Evolutionary conservation across 2,113 vertebrate species (phyloP).

Genomic region (Corythornis madagascariensis): DNA sequence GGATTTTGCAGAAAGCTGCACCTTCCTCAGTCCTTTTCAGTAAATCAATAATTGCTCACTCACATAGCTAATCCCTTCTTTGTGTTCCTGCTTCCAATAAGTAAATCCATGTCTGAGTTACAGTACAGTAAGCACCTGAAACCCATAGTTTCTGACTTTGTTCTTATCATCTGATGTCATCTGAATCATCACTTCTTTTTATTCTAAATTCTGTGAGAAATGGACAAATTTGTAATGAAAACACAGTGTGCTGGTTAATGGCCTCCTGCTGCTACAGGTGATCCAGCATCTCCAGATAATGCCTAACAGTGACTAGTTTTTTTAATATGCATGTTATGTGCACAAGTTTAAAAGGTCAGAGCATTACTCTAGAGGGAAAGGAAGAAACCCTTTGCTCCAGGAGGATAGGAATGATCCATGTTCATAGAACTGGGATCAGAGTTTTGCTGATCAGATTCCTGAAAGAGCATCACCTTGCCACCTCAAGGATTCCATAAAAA

Average conservation of each 20-base stretch:
- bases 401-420: not conserved
- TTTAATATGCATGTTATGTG: not conserved
- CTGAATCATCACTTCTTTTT: not conserved
- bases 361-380: not conserved
- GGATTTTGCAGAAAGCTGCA: not conserved
- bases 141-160: rapidly evolving
- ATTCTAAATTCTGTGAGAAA: not conserved
- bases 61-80: not conserved
- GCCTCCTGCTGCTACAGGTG: not conserved
- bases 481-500: not conserved
- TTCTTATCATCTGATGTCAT: not conserved
- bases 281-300: not conserved
- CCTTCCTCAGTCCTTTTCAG: not conserved
- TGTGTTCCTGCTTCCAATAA: not conserved
- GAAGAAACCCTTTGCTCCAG: not conserved
- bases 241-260: not conserved
- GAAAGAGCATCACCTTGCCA: not conserved
- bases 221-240: not conserved
- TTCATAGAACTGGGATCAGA: not conserved
- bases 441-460: not conserved
- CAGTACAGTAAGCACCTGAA: not conserved
- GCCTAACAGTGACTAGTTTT: not conserved
- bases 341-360: not conserved
- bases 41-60: not conserved
- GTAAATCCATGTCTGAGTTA: not conserved